These are phyloP conservation scores for Andrena dorsata DNA, from an alignment of 2,888 invertebrate species.

Conservation along the genomic window DNA sequence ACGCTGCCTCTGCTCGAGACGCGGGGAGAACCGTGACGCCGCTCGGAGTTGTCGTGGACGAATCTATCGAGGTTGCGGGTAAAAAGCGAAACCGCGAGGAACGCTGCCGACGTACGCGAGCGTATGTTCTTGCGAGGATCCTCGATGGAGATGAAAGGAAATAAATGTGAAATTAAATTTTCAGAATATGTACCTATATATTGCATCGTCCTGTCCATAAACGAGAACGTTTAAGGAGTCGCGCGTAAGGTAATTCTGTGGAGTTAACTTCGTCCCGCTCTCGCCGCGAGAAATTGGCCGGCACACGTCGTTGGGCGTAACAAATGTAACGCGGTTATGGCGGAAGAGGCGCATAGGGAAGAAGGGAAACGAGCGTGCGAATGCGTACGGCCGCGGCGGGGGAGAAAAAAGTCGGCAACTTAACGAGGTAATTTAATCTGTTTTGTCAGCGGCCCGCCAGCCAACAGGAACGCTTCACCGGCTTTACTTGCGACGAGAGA, in stretches of 20 bases:
- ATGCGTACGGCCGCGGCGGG: slow-evolving; percentile 26
- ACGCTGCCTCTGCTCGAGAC: slow-evolving; percentile 1
- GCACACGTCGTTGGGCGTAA: slow-evolving; percentile 47
- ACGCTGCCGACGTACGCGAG: background rate
- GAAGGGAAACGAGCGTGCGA: slow-evolving; percentile 49
- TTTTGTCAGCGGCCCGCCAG: slow-evolving; percentile 56
- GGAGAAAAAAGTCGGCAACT: slow-evolving; percentile 56
- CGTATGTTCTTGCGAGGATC: too few relatives aligned
- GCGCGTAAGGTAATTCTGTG: background rate
- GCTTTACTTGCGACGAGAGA: slow-evolving; percentile 57
- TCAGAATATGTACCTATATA: too few relatives aligned
- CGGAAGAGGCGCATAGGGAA: background rate
- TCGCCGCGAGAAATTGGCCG: slow-evolving; percentile 19
- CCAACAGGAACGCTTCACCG: slow-evolving; percentile 46
- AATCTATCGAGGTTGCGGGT: slow-evolving; percentile 7
- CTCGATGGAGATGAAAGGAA: too few relatives aligned
- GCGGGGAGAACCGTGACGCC: slow-evolving; percentile 13
- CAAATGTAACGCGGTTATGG: slow-evolving; percentile 42
- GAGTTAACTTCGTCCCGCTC: background rate
- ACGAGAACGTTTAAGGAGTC: background rate
- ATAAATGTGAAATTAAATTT: too few relatives aligned
- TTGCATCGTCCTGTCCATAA: background rate
- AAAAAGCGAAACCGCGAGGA: slow-evolving; percentile 11
- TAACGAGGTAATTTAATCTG: slow-evolving; percentile 69
- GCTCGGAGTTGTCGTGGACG: background rate